Evolutionary conservation across 1,140 invertebrate species (phyloP).

Genomic region (Drosophila burlai): DNA sequence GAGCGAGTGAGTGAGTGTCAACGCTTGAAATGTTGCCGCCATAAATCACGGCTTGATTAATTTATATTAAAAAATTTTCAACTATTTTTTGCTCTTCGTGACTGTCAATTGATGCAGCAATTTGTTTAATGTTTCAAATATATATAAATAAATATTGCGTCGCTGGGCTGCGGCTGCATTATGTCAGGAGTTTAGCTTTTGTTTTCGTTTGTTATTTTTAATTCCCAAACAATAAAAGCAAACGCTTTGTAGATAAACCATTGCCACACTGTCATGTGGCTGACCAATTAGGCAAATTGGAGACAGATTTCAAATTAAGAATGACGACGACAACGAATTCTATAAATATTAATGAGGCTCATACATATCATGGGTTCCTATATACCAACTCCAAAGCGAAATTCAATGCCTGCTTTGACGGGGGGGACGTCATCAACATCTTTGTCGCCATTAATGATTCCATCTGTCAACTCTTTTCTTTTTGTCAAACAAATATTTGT

Average conservation of each 20-base stretch:
- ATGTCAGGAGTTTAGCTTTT: constrained; percentile 29
- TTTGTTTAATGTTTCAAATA: constrained; percentile 24
- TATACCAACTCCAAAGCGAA: constrained; percentile 27
- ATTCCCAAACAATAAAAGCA: constrained; percentile 2
- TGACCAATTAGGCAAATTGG: constrained; percentile 76
- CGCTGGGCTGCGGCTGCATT: constrained; percentile 30
- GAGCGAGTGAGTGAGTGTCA: constrained; percentile 46
- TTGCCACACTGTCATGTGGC: constrained; percentile 37
- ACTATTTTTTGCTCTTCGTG: constrained; percentile 55
- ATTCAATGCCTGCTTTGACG: constrained; percentile 52
- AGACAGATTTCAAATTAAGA: constrained; percentile 67
- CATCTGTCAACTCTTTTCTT: constrained; percentile 65
- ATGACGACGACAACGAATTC: constrained; percentile 44
- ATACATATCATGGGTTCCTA: constrained; percentile 16
- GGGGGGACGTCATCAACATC: constrained; percentile 69
- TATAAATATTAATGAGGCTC: constrained; percentile 55
- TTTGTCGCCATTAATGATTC: constrained; percentile 66
- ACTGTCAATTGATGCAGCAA: constrained; percentile 53
- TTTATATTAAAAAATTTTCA: constrained; percentile 72
- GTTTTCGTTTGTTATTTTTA: constrained; percentile 3
- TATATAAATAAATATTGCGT: constrained; percentile 50
- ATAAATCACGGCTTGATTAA: constrained; percentile 80
- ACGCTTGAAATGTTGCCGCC: constrained; percentile 64
- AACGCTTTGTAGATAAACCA: constrained; percentile 12
- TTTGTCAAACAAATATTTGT: constrained; percentile 3